Evolutionary conservation across 2,888 invertebrate genomes (phyloP).

Genomic region (Rhagonycha lutea): DNA sequence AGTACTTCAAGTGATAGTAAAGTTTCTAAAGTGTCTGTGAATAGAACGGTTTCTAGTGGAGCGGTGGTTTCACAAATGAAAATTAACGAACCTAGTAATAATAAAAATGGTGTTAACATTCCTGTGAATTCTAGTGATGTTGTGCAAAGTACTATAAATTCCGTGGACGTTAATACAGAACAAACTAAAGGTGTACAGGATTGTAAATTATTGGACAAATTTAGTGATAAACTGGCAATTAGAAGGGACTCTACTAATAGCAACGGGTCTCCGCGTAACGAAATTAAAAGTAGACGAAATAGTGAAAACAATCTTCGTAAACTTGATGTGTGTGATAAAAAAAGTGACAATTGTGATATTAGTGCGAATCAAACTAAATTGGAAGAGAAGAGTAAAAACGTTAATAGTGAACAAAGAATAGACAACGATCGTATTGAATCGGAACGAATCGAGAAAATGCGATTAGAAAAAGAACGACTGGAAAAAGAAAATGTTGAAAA

Average conservation of each 20-base stretch:
- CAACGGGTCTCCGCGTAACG: slow-evolving; percentile 40
- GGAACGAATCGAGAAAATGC: slow-evolving; percentile 51
- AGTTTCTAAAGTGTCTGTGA: slow-evolving; percentile 49
- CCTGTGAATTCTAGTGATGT: slow-evolving; percentile 35
- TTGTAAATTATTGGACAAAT: slow-evolving; percentile 41
- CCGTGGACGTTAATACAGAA: slow-evolving; percentile 14
- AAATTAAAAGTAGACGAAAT: slow-evolving; percentile 45
- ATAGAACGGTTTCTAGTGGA: slow-evolving; percentile 43
- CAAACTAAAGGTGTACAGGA: slow-evolving; percentile 37
- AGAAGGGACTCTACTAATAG: slow-evolving; percentile 40
- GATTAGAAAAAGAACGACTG: slow-evolving; percentile 54
- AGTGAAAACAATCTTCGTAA: slow-evolving; percentile 45
- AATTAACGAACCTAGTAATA: slow-evolving; percentile 36
- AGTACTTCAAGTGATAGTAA: slow-evolving; percentile 47
- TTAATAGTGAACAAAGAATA: slow-evolving; percentile 41
- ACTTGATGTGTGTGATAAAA: slow-evolving; percentile 45
- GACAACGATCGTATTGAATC: slow-evolving; percentile 52
- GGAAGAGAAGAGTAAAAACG: slow-evolving; percentile 37
- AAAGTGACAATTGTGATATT: slow-evolving; percentile 45
- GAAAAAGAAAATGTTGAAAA: slow-evolving; percentile 52
- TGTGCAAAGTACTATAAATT: slow-evolving; percentile 11
- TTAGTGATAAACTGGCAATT: slow-evolving; percentile 43
- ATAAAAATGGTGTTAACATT: slow-evolving; percentile 35
- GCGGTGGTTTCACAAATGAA: slow-evolving; percentile 40
- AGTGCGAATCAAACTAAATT: slow-evolving; percentile 40